Conservation (phyloP, 2,888 invertebrate species). For the Gastracanthus pulcherrimus region DNA sequence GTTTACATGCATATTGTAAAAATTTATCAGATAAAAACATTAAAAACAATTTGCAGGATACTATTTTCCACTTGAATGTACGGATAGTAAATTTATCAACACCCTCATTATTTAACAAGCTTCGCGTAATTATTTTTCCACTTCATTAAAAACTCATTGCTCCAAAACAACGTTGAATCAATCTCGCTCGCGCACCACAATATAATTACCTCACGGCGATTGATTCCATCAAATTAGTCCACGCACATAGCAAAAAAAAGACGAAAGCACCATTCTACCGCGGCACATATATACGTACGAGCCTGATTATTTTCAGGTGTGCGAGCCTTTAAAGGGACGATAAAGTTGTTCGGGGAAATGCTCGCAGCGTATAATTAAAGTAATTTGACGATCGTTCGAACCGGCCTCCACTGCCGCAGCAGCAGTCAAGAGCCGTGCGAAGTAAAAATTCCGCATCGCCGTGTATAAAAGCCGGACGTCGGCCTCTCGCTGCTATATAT, state of each 20-base stretch:
- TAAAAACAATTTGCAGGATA: too few relatives aligned
- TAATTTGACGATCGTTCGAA: slow-evolving; percentile 41
- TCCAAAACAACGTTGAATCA: neutral
- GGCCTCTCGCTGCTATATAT: neutral
- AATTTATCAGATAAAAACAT: too few relatives aligned
- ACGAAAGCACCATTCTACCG: neutral
- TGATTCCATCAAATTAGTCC: slow-evolving; percentile 45
- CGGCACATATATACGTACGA: neutral
- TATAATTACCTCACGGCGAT: slow-evolving; percentile 31
- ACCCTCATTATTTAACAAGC: too few relatives aligned
- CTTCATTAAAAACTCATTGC: slow-evolving; percentile 38
- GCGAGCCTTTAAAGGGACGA: slow-evolving; percentile 15
- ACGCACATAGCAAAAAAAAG: neutral
- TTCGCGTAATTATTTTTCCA: slow-evolving; percentile 5
- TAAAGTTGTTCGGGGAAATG: slow-evolving; percentile 53
- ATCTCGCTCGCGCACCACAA: neutral
- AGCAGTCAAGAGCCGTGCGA: slow-evolving; percentile 22
- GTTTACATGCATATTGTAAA: too few relatives aligned
- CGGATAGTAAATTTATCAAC: too few relatives aligned
- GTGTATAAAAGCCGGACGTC: slow-evolving; percentile 28
- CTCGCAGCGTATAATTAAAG: slow-evolving; percentile 50
- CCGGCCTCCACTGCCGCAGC: too few relatives aligned
- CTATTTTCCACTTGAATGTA: too few relatives aligned
- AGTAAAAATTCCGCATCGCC: slow-evolving; percentile 35
- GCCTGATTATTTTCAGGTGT: slow-evolving; percentile 16